Evolutionary conservation across 2,888 invertebrate species (phyloP).

Genomic region (Drosophila subsilvestris): DNA sequence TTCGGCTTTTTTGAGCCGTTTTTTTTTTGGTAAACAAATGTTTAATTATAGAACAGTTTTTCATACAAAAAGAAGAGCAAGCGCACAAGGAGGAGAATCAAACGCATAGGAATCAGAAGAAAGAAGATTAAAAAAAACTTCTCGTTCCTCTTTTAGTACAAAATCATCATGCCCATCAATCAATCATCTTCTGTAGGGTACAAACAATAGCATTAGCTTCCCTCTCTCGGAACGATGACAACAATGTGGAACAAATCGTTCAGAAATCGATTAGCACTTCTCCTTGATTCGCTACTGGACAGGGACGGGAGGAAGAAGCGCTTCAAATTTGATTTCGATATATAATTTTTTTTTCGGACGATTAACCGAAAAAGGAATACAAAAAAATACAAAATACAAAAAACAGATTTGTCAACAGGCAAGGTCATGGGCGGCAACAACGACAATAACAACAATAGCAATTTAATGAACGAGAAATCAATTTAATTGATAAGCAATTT

Average conservation of each 20-base stretch:
- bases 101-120: too few species aligned
- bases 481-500: conserved; percentile 42
- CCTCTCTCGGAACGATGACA: conserved; percentile 16
- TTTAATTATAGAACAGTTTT: background rate
- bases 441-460: conserved; percentile 22
- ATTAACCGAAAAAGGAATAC: conserved; percentile 29
- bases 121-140: too few species aligned
- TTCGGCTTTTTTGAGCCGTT: too few species aligned
- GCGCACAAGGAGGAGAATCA: too few species aligned
- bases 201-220: conserved; percentile 27
- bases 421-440: conserved; percentile 21
- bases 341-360: conserved; percentile 36
- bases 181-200: background rate
- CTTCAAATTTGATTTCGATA: conserved; percentile 46
- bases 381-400: conserved; percentile 10
- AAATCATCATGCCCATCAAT: background rate
- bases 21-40: too few species aligned
- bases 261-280: conserved; percentile 47
- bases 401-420: conserved; percentile 46
- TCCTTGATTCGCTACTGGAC: background rate
- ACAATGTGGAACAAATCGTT: conserved; percentile 39
- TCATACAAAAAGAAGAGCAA: background rate
- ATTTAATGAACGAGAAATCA: conserved; percentile 30
- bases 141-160: too few species aligned
- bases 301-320: conserved; percentile 4